Base-by-base conservation (phyloP, 2,797 vertebrate genomes). In the Garrulus glandarius region DNA sequence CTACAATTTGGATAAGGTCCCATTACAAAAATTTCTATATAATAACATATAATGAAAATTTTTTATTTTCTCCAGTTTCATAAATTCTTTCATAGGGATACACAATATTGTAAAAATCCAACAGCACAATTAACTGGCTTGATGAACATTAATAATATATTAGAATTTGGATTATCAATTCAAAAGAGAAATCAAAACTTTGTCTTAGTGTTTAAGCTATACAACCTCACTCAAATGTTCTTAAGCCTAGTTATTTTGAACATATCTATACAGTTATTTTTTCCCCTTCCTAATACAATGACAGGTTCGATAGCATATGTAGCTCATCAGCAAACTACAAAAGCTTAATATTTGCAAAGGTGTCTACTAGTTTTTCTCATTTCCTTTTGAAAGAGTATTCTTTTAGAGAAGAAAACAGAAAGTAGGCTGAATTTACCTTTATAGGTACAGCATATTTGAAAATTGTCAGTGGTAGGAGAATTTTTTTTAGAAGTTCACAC, bases 11-110 rank as follows among this genome's bases (percentile, higher is more conserved):
- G 97, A 98, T 97, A 96, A 96, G 95, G 92, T 97, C 98, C 97
- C 96, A 98, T 98, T 97, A 97, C 93, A 97, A 98, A 98, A 98
- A 97, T 87, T 92, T 97, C 96, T 96, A 96, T 97, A 98, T 98
- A 95, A 98, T 97, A 98, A 97, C 70, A 91, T 94, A 95, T 71
- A 94, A 72, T 80, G 61, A 91, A 87, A 71, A 11, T 34, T 60
- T 74, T 87, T 52, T 34, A 46, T 76, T 92, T 95, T 83, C 68
- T 79, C 87, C 86, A 63, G 46, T 90, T 91, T 88, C 21, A 92
- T 77, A 52, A 63, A 43, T 93, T 79, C 86, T 85, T 89, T 89
- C 69, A 55, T 43, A 95, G 56, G 61, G 22, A 84, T 81, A 88
- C 21, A 87, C 9, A 68, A 84, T 70, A 85, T 76, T 92, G 41